These are phyloP conservation scores for Odontamblyopus lacepedii DNA, from an alignment of 2,797 vertebrate species.

Conservation along the genomic window DNA sequence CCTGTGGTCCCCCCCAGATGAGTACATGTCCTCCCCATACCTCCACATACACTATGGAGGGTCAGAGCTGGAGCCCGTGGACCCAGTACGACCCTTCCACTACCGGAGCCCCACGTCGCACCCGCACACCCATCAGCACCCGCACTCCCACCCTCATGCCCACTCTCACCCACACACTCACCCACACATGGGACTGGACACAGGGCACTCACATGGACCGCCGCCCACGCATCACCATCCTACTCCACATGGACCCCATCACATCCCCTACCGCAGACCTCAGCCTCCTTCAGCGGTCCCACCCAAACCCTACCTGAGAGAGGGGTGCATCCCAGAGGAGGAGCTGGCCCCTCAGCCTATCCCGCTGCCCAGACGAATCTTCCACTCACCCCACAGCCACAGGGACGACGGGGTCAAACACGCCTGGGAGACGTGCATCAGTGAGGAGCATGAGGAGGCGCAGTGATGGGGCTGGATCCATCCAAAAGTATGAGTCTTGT, in stretches of 20 bases:
- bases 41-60: slow-evolving; percentile 95
- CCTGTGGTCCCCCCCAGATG: slow-evolving; percentile 91
- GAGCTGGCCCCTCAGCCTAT: slow-evolving; percentile 88
- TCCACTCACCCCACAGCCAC: slow-evolving; percentile 84
- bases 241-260: slow-evolving; percentile 70
- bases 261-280: slow-evolving; percentile 85
- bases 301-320: slow-evolving; percentile 91
- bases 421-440: slow-evolving; percentile 93
- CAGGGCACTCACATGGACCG: slow-evolving; percentile 75
- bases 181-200: slow-evolving; percentile 67
- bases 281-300: slow-evolving; percentile 90
- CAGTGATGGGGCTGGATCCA: slow-evolving; percentile 56
- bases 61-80: slow-evolving; percentile 90
- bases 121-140: slow-evolving; percentile 83
- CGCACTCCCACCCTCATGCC: slow-evolving; percentile 29
- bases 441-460: slow-evolving; percentile 84
- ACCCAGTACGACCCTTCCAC: slow-evolving; percentile 80
- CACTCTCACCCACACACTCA: slow-evolving; percentile 70
- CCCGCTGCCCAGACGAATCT: slow-evolving; percentile 91
- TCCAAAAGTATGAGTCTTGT: slow-evolving; percentile 26
- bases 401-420: slow-evolving; percentile 92
- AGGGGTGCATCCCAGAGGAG: slow-evolving; percentile 86
- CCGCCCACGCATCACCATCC: slow-evolving; percentile 61
- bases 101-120: slow-evolving; percentile 80
- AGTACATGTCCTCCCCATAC: slow-evolving; percentile 90